Evolutionary conservation across 2,888 invertebrate species (phyloP).

Genomic region (Sturmia bella): DNA sequence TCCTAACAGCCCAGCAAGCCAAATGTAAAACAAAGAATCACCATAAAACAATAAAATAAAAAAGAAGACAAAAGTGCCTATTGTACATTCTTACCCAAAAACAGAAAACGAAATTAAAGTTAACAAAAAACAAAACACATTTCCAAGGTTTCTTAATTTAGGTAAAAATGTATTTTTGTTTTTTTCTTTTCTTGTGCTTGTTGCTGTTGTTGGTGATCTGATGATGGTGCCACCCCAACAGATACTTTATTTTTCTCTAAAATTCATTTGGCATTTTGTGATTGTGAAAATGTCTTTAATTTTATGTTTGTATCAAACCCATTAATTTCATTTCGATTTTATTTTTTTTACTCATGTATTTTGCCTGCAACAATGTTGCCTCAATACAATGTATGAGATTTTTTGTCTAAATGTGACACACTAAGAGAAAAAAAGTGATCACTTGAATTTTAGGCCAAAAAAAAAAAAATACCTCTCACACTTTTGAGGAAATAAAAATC

Average conservation of each 20-base stretch:
- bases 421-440: slow-evolving; percentile 20
- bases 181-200: slow-evolving; percentile 37
- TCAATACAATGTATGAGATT: slow-evolving; percentile 18
- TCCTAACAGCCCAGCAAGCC: no score
- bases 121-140: slow-evolving; percentile 11
- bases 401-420: not conserved
- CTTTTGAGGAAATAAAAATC: no score
- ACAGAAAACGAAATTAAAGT: slow-evolving; percentile 4
- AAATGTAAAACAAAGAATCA: slow-evolving; percentile 44
- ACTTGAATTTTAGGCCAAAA: not conserved
- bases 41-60: slow-evolving; percentile 58
- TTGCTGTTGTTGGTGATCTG: not conserved
- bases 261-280: slow-evolving; percentile 52
- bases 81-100: not conserved
- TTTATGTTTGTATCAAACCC: slow-evolving; percentile 54
- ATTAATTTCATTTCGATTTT: slow-evolving; percentile 58
- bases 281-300: slow-evolving; percentile 49
- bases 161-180: slow-evolving; percentile 23
- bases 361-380: slow-evolving; percentile 18
- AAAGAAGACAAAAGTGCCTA: slow-evolving; percentile 22
- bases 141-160: slow-evolving; percentile 27
- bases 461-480: no score
- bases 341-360: slow-evolving; percentile 9
- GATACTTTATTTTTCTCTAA: slow-evolving; percentile 37
- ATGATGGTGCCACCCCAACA: slow-evolving; percentile 45